These are phyloP conservation scores for Venturia canescens DNA, from an alignment of 1,140 invertebrate species.

Conservation along the genomic window DNA sequence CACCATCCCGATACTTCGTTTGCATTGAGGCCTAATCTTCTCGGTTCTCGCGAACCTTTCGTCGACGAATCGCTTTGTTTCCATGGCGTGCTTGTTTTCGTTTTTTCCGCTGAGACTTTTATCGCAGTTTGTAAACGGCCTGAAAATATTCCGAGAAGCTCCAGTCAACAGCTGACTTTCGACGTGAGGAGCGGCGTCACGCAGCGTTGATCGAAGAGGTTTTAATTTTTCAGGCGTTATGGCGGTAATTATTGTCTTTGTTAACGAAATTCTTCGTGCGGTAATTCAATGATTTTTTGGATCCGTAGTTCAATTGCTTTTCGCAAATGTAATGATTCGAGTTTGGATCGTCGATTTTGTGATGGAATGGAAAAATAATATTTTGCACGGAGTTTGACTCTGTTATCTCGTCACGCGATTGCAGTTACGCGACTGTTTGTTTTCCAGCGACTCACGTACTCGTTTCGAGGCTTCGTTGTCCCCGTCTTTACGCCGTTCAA, in stretches of 20 bases:
- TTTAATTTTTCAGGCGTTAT: not conserved
- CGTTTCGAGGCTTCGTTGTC: constrained; percentile 79
- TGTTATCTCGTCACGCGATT: constrained; percentile 25
- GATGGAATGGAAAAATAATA: not conserved
- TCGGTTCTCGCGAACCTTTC: too few relatives aligned
- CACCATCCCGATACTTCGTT: not conserved
- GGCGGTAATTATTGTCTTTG: not conserved
- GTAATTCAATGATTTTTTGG: not conserved
- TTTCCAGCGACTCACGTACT: constrained; percentile 56
- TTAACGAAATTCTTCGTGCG: not conserved
- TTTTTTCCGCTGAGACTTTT: too few relatives aligned
- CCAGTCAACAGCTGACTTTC: constrained; percentile 20
- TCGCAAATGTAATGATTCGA: too few relatives aligned
- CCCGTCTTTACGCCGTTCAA: constrained; percentile 84
- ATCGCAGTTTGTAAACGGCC: too few relatives aligned
- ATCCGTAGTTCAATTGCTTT: not conserved
- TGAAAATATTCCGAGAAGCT: too few relatives aligned
- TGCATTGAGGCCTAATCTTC: not conserved
- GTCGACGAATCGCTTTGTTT: too few relatives aligned
- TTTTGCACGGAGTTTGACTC: constrained; percentile 6
- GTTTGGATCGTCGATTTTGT: too few relatives aligned
- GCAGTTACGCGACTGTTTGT: constrained; percentile 2
- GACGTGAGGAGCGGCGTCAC: not conserved
- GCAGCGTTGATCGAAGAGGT: not conserved
- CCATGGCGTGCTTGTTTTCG: too few relatives aligned